A percentile compares a stretch with the other conserved stretches of the same genome.
These are phyloP conservation scores for Elysia crispata DNA, from an alignment of 2,888 invertebrate species.

Conservation along the genomic window DNA sequence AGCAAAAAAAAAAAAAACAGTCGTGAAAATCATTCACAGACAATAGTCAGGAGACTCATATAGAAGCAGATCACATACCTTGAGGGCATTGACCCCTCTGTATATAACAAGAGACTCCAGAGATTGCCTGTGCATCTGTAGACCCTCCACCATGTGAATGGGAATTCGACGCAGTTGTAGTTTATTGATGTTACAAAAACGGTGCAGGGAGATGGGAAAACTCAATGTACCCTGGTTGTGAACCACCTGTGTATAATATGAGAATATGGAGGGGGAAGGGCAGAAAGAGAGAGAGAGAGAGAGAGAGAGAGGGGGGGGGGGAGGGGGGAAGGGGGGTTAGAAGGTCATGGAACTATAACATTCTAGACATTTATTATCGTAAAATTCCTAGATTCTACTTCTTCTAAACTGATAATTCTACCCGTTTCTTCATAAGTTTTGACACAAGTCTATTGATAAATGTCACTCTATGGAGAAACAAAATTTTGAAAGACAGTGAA, in stretches of 20 bases:
- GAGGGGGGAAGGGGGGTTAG: no score
- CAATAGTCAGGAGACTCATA: neutral
- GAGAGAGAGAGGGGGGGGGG: no score
- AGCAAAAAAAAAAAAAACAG: no score
- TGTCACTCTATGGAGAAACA: no score
- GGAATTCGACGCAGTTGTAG: constrained; percentile 72
- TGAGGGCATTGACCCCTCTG: constrained; percentile 38
- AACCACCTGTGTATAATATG: constrained; percentile 61
- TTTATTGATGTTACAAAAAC: constrained; percentile 65
- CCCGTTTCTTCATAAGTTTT: no score
- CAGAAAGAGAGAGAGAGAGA: no score
- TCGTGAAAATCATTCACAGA: neutral
- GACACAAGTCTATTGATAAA: no score
- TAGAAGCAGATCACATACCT: constrained; percentile 22
- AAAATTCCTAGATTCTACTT: no score
- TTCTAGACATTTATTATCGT: no score
- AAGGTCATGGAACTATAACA: no score
- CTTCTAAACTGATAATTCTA: no score
- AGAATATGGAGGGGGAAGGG: neutral
- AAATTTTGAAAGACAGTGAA: no score
- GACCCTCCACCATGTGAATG: constrained; percentile 71
- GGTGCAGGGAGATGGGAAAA: constrained; percentile 65
- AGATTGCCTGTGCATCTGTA: constrained; percentile 67
- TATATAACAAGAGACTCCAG: constrained; percentile 58
- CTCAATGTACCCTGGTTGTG: constrained; percentile 65